phyloP scores from a whole-genome alignment of 1,140 invertebrate species.

The Euwallacea fornicatus region DNA sequence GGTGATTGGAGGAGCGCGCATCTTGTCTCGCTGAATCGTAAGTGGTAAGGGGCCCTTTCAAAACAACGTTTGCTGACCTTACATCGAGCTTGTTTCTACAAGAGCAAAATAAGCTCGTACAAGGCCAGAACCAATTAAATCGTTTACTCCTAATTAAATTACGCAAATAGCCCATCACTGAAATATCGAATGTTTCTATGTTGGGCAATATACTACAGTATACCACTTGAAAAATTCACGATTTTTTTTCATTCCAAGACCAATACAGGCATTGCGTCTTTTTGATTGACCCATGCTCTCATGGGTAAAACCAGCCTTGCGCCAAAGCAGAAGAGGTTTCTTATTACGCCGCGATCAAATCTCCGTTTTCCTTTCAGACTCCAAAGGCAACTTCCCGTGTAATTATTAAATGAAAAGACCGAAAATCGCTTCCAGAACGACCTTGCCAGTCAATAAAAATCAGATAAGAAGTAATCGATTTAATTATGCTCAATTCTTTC shows the following conservation, averaged over 20 bases:
- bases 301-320: too few relatives aligned
- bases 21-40: too few relatives aligned
- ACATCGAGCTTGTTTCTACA: too few relatives aligned
- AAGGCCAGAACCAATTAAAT: background rate
- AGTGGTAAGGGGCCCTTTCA: too few relatives aligned
- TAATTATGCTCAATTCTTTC: background rate
- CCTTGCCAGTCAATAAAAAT: conserved; percentile 1
- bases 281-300: too few relatives aligned
- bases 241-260: background rate
- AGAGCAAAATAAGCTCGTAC: background rate
- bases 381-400: background rate
- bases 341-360: too few relatives aligned
- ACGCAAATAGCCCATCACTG: background rate
- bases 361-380: too few relatives aligned
- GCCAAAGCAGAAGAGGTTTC: too few relatives aligned
- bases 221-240: background rate
- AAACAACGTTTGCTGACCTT: too few relatives aligned
- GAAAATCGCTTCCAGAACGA: background rate
- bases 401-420: background rate
- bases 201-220: background rate
- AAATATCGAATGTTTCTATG: background rate
- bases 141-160: background rate
- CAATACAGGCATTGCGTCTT: too few relatives aligned
- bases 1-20: too few relatives aligned
- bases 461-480: background rate